Evolutionary conservation across 2,113 vertebrate species (phyloP), one percentile per base, ranked within the genome.

Genomic region (Diadophis punctatus): DNA sequence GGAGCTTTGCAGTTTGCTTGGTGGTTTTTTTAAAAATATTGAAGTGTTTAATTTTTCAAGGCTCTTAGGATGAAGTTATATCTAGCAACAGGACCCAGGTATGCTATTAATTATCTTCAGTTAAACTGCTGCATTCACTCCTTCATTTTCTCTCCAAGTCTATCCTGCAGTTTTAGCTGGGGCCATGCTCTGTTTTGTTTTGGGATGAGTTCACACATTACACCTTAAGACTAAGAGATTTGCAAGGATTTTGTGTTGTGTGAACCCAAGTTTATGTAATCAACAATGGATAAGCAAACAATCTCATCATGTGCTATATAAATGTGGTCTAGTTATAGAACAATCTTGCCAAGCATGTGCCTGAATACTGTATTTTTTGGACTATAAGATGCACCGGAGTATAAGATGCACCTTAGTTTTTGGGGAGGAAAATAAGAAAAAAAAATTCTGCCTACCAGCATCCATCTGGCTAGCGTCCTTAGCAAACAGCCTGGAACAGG

Each of bases 31-130:
- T n/a, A 87, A 58, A 89, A 90, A 90, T 43, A 93, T 91, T 52
- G 93, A 63, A 93, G 48, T 56, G 92, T 84, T 86, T 94, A 90
- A 80, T 93, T 92, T 55, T 58, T 52, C 90, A 86, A 51, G 93
- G 48, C 53, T 93, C 48, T 30, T 87, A 56, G 43, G 5, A 1
- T 92, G 87, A 48, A 18, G 68, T 94, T 93, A 8, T 91, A 84
- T 60, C 58, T 58, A 84, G 53, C 39, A 30, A 87, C n/a, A 91
- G 34, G 46, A 25, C 20, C 30, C 8, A 68, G 7, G 87, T 53
- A 27, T 43, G 20, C 49, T 88, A 22, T 74, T 55, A 80, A 20
- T 39, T 92, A 16, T 49, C 27, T 84, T 12, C 2, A 48, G 18
- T 52, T 18, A 84, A n/a, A n/a, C 5, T 25, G 34, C 39, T 56